A percentile compares a stretch with the other conserved stretches of the same genome.
Conservation (phyloP, 2,797 vertebrate genomes). For the Gadopsis bispinosus region DNA sequence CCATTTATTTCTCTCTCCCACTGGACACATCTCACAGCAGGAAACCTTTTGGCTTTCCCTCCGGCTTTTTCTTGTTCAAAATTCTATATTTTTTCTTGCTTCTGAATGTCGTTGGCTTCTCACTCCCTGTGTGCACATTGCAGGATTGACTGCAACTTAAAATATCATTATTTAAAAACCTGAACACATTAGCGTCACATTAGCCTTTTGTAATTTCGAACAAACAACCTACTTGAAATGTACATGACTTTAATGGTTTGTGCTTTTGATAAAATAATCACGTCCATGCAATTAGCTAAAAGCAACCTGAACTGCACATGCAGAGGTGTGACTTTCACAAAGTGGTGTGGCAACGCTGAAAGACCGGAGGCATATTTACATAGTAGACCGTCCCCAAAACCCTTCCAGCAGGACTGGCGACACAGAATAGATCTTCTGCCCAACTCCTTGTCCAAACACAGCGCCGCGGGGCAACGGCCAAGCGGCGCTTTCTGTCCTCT, state of each 20-base stretch:
- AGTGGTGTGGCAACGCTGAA: neutral
- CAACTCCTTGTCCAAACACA: conserved; percentile 41
- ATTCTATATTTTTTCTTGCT: neutral
- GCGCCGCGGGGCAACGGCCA: conserved; percentile 22
- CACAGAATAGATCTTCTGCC: conserved; percentile 41
- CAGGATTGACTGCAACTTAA: neutral
- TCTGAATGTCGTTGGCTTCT: conserved; percentile 3
- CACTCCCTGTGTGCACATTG: neutral
- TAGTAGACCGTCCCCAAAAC: conserved; percentile 24
- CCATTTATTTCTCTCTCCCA: conserved; percentile 17
- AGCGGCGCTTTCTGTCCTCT: neutral
- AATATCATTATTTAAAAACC: neutral
- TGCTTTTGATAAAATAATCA: neutral
- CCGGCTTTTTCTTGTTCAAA: conserved; percentile 20
- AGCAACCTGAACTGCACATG: neutral
- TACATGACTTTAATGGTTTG: neutral
- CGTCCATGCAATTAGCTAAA: too few species aligned
- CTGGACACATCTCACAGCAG: conserved; percentile 16
- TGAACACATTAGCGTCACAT: neutral
- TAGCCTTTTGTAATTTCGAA: neutral
- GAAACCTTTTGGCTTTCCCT: conserved; percentile 42
- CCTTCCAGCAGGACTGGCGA: conserved; percentile 34
- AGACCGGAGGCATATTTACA: conserved; percentile 37
- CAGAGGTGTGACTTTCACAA: neutral
- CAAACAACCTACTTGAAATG: neutral